Evolutionary conservation across 2,888 invertebrate species (phyloP).

Genomic region (Ectemnius cavifrons): DNA sequence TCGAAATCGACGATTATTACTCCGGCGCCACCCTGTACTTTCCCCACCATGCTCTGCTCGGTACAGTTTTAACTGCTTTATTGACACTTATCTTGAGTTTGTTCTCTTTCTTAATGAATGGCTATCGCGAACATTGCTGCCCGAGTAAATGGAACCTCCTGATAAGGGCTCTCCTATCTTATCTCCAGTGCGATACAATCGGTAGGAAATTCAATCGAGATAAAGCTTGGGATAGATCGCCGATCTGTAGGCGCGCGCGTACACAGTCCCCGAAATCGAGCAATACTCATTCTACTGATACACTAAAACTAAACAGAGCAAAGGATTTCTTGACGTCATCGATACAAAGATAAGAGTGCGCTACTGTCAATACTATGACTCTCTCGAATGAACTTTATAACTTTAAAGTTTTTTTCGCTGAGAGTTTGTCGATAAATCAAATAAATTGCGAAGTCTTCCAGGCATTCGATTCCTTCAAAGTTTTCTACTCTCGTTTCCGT

Average conservation of each 20-base stretch:
- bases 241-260: neutral
- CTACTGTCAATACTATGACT: too few relatives aligned
- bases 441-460: too few relatives aligned
- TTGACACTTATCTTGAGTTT: slow-evolving; percentile 31
- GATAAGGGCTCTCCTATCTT: slow-evolving; percentile 58
- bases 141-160: slow-evolving; percentile 23
- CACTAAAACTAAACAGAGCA: neutral
- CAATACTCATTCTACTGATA: neutral
- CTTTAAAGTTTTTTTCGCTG: too few relatives aligned
- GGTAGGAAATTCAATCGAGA: slow-evolving; percentile 40
- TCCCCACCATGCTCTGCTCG: too few relatives aligned
- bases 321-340: slow-evolving; percentile 1
- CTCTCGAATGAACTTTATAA: too few relatives aligned
- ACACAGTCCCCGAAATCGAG: neutral
- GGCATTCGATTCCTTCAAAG: too few relatives aligned
- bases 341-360: neutral
- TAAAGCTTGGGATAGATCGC: slow-evolving; percentile 34
- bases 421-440: too few relatives aligned
- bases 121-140: slow-evolving; percentile 28
- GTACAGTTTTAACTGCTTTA: neutral
- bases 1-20: too few relatives aligned
- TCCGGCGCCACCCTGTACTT: too few relatives aligned
- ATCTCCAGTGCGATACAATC: slow-evolving; percentile 47
- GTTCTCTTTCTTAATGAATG: neutral
- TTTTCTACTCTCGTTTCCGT: too few relatives aligned